Conservation (phyloP, 2,113 vertebrate genomes). For the Aythya baeri region DNA sequence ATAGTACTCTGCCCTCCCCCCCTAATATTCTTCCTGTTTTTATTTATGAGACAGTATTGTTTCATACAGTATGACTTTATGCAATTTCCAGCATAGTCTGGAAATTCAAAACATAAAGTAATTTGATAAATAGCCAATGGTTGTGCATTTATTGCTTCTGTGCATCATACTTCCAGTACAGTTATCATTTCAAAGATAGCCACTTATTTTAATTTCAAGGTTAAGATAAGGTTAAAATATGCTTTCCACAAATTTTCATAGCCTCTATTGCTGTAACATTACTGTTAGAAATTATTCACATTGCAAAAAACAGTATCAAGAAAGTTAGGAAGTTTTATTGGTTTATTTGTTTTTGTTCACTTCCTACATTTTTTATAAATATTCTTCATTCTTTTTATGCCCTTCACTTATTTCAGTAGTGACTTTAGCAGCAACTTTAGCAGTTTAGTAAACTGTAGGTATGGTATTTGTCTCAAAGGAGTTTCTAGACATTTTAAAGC, state of each 20-base stretch:
- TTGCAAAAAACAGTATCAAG: not conserved
- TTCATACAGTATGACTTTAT: not conserved
- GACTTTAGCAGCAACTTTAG: not conserved
- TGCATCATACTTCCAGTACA: not conserved
- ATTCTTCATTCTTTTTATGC: not conserved
- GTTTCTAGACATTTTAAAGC: not conserved
- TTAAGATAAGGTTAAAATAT: not conserved
- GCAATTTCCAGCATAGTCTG: not conserved
- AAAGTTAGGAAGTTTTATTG: not conserved
- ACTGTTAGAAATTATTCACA: not conserved
- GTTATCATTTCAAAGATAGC: not conserved
- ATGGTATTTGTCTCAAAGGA: not conserved
- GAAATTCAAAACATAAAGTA: not conserved
- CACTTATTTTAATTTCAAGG: not conserved
- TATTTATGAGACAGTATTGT: not conserved
- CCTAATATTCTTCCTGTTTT: not conserved
- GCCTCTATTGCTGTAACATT: not conserved
- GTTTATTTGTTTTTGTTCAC: not conserved
- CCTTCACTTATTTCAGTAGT: not conserved
- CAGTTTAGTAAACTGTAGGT: not conserved
- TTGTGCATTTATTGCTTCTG: not conserved
- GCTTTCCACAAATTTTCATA: not conserved
- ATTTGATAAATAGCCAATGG: not conserved
- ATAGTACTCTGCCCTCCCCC: not conserved
- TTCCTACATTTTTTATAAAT: not conserved